Evolutionary conservation across 2,797 vertebrate genomes (phyloP), one percentile per base, ranked within the genome.

Genomic region (Aldrovandia affinis): DNA sequence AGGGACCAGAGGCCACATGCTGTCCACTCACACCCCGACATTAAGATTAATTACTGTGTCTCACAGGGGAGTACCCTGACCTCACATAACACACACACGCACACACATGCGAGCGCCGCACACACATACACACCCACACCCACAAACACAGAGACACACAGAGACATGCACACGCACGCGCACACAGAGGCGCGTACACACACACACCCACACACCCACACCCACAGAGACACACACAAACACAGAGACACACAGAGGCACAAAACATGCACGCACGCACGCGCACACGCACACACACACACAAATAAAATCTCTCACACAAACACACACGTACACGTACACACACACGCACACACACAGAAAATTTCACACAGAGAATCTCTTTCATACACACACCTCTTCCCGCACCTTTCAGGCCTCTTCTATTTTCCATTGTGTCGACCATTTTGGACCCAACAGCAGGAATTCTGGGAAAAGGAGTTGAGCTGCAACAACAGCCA

Each of bases 1-100:
- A 55, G 22, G 65, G 81, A 81, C 81, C 57, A 28, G 5, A 6
- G 79, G 80, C 59, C 80, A 61, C 55, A 63, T 39, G 55, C 3
- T n/a, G 80, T 42, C 57, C 55, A 25, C 30, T 20, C 10, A 14
- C 52, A 63, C 80, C 54, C 39, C 57, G 22, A 42, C 33, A 63
- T 2, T 25, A 44, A 81, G 39, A 81, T 63, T 47, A 63, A 81
- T 81, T 5, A 63, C 57, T 8, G n/a, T n/a, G 28, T 28, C 80
- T 81, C 22, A 28, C 80, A 14, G 6, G n/a, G 57, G 33, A 28
- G 22, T 15, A n/a, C 6, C 33, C 52, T 42, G 54, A 42, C 55
- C 50, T 30, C 47, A 79, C 42, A 79, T n/a, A 54, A 79, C 63
- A 65, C 63, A 36, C 65, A 65, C 9, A 65, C n/a, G 2, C n/a